Percentiles rank a stretch among this genome's conserved stretches.
Evolutionary conservation across 2,113 vertebrate genomes (phyloP).

Genomic region (Micronisus gabar): DNA sequence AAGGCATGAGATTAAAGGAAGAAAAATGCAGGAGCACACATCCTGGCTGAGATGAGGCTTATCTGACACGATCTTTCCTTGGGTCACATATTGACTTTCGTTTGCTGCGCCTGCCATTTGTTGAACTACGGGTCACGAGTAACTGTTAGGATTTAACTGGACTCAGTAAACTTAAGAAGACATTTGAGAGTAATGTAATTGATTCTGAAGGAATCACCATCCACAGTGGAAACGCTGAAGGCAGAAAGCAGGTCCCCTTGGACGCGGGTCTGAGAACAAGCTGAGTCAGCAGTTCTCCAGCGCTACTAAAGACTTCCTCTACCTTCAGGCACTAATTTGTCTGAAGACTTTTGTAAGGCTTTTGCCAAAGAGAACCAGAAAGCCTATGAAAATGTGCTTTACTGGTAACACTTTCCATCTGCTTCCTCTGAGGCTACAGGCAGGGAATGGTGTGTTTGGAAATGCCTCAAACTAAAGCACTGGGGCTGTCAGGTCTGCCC

Average conservation of each 20-base stretch:
- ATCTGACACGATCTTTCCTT: background rate
- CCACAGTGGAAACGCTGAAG: conserved; percentile 25
- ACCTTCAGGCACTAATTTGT: conserved; percentile 75
- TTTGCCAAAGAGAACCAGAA: conserved; percentile 73
- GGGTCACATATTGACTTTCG: background rate
- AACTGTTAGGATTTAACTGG: conserved; percentile 35
- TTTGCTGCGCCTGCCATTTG: background rate
- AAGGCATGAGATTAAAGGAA: background rate
- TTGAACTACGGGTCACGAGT: background rate
- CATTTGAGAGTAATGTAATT: conserved; percentile 57
- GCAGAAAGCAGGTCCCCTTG: conserved; percentile 5
- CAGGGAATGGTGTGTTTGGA: conserved; percentile 52
- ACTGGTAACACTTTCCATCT: conserved; percentile 73
- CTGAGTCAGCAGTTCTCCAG: conserved; percentile 70
- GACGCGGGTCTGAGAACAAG: background rate
- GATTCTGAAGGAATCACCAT: conserved; percentile 52
- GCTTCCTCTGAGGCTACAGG: conserved; percentile 49
- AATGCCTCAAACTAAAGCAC: conserved; percentile 21
- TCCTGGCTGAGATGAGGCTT: background rate
- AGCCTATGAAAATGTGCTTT: conserved; percentile 64
- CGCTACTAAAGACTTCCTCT: conserved; percentile 64
- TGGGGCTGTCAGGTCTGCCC: conserved; percentile 15
- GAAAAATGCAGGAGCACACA: background rate
- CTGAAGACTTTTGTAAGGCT: conserved; percentile 63
- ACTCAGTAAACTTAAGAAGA: conserved; percentile 49